These are phyloP conservation scores for Xenotilapia flavipinnis DNA, from an alignment of 2,113 vertebrate genomes.

Conservation along the genomic window DNA sequence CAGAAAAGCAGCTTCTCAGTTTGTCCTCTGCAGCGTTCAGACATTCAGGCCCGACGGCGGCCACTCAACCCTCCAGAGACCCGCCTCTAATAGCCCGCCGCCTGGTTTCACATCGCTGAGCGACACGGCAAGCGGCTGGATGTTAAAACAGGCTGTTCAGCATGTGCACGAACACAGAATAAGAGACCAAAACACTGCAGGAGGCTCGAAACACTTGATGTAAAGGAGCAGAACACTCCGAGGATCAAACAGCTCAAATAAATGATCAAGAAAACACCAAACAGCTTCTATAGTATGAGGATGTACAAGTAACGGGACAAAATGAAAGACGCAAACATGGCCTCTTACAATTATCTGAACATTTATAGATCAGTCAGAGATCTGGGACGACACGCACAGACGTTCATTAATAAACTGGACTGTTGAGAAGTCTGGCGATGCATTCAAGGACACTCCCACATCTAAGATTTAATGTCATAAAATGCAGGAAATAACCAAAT, in stretches of 20 bases:
- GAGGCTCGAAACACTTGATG: not conserved
- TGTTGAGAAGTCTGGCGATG: not conserved
- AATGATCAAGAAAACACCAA: not conserved
- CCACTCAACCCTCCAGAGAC: constrained; percentile 13
- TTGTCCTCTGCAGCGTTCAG: not conserved
- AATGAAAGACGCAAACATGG: not conserved
- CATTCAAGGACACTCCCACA: not conserved
- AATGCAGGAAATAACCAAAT: not conserved
- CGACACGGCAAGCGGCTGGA: not conserved
- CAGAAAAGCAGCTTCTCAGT: not conserved
- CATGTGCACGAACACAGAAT: not conserved
- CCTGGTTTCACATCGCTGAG: not conserved
- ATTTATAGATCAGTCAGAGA: not conserved
- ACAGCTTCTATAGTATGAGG: not conserved
- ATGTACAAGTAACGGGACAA: not conserved
- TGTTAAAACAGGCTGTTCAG: not conserved
- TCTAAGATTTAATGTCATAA: not conserved
- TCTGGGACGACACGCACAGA: not conserved
- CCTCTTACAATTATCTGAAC: not conserved
- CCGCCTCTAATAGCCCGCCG: not conserved
- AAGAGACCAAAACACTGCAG: not conserved
- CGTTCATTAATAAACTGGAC: not conserved
- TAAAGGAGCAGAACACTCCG: not conserved
- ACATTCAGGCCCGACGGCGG: not conserved
- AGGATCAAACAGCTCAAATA: not conserved